Evolutionary conservation across 2,797 vertebrate genomes (phyloP), one percentile per base, ranked within the genome.

Genomic region (Lagorchestes hirsutus): DNA sequence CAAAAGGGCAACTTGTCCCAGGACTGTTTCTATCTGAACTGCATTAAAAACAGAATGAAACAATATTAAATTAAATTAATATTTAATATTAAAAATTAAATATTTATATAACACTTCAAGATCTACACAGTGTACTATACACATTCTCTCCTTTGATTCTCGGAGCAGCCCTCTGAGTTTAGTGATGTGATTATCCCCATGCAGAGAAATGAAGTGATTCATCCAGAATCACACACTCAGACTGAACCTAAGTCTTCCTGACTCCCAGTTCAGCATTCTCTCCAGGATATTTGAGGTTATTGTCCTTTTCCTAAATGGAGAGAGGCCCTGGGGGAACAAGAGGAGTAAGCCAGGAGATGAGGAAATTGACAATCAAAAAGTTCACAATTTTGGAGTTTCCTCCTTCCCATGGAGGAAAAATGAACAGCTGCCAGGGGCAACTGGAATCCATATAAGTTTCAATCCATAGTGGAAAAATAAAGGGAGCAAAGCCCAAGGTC

Each of bases 401-500:
- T 94, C 40, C 54, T 91, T 74, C n/a, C 91, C 57, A 5, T 0
- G 5, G 56, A 46, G 55, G 93, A 90, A 91, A 91, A 90, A 18
- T 2, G 16, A 50, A 2, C 0, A 9, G 58, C 74, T 46, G 74
- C 74, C 74, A 82, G 12, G 46, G 74, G 40, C 55, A 55, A 62
- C 90, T 90, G 40, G 93, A 46, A 87, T 87, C 87, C 94, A 59
- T 95, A 56, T 91, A 57, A 0, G 92, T 29, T 50, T 58, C 74
- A 29, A 9, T 56, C 91, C 55, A 27, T 90, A 22, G 82, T 92
- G 90, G 92, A 92, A 97, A 93, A 90, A 0, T 18, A 62, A 67
- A 90, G 91, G 58, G 92, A 11, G 24, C 92, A 90, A 74, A 92
- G 95, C 52, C 95, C 27, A 62, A 95, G 52, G 1, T 58, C 50